Base-by-base conservation (phyloP, 2,113 vertebrate genomes). In the Catharus bicknelli region DNA sequence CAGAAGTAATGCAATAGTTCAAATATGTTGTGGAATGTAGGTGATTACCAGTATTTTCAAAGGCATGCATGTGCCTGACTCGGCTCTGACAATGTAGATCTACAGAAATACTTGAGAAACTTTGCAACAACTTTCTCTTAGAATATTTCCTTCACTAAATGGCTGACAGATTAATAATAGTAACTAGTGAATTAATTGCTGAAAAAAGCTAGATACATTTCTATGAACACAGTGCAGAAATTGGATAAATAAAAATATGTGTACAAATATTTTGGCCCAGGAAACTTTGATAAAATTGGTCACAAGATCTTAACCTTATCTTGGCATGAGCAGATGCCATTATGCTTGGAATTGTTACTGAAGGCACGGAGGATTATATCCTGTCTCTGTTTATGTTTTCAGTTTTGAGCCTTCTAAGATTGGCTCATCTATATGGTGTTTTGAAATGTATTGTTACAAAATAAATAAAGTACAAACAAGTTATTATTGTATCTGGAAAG, bases 381-480 rank as follows among this genome's bases (percentile, higher is more conserved):
- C 7, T 12, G 9, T 79, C 74, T 73, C 54, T 73, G 59, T 82
- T 54, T 90, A 32, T 50, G 16, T 89, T 88, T 86, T 81, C 34
- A 70, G 4, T 83, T 81, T 70, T 89, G 69, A 81, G 51, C 17
- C 30, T 48, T 21, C n/a, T 1, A 3, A 17, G 68, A 73, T 86
- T 75, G 57, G 15, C 25, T 94, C 19, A 73, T 93, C n/a, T 64
- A 76, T 61, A 66, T 27, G 11, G 38, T 76, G 40, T 57, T 88
- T 90, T 83, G 72, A 86, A 86, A 88, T 83, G 50, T 62, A 25
- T 76, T 59, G 73, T 90, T 93, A 66, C 47, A 76, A 80, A 92
- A 80, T 63, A 75, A 78, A 91, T 58, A n/a, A 81, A 88, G 22
- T 64, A 82, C 57, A 91, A 90, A 70, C 25, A 81, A 87, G 12